Conservation (phyloP, 2,888 invertebrate species). For the Drosophila paucipuncta region DNA sequence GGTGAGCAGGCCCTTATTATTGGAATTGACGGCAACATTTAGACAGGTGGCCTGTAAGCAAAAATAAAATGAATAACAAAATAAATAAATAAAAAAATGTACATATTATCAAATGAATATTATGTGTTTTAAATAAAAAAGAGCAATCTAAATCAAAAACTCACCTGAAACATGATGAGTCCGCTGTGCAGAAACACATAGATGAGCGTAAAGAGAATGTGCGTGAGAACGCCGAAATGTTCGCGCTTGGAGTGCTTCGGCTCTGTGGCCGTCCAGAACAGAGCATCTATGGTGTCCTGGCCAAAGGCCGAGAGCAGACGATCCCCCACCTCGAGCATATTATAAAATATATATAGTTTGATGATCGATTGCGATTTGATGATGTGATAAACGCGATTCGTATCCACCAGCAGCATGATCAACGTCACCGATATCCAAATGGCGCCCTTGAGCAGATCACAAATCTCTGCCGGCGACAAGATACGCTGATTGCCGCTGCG, state of each 20-base stretch:
- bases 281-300: conserved; percentile 98
- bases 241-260: conserved; percentile 92
- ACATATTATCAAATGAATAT: neutral
- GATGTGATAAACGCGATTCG: conserved; percentile 98
- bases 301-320: conserved; percentile 98
- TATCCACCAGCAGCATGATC: conserved; percentile 95
- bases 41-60: conserved; percentile 97
- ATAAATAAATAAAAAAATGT: neutral
- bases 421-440: conserved; percentile 93
- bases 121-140: neutral
- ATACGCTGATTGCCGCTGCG: conserved; percentile 86
- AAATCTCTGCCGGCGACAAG: conserved; percentile 95
- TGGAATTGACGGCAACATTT: conserved; percentile 99
- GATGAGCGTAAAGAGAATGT: conserved; percentile 94
- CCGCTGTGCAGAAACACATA: conserved; percentile 97
- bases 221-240: conserved; percentile 94
- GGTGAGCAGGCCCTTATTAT: conserved; percentile 98
- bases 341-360: conserved; percentile 99
- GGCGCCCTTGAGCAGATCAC: conserved; percentile 97
- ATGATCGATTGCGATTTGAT: conserved; percentile 99
- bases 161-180: conserved; percentile 97
- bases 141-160: conserved; percentile 82
- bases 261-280: conserved; percentile 99
- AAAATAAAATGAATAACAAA: neutral
- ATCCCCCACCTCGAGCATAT: conserved; percentile 99